Percentiles rank a stretch among this genome's conserved stretches.
Evolutionary conservation across 2,888 invertebrate species (phyloP).

Genomic region (Aleiodes testaceus): DNA sequence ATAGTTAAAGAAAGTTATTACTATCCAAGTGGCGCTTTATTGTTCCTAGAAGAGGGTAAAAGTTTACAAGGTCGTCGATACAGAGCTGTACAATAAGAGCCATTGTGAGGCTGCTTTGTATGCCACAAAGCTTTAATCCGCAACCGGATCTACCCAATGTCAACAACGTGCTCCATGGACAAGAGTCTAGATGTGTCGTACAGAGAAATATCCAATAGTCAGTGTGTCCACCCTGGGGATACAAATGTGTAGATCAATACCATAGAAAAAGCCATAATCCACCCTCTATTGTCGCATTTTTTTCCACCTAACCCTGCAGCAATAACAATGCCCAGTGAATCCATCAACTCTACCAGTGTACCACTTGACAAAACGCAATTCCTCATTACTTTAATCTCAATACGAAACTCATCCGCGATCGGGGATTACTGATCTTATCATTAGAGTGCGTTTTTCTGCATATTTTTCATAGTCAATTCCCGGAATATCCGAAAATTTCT

Average conservation of each 20-base stretch:
- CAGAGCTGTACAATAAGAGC: slow-evolving; percentile 39
- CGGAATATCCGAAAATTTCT: too few species aligned
- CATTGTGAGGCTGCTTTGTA: slow-evolving; percentile 66
- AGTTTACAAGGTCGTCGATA: slow-evolving; percentile 61
- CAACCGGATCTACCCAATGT: slow-evolving; percentile 70
- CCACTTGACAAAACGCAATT: too few species aligned
- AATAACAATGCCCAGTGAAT: slow-evolving; percentile 53
- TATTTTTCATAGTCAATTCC: too few species aligned
- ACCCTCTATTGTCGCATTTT: slow-evolving; percentile 53
- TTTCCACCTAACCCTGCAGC: slow-evolving; percentile 57
- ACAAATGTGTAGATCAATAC: slow-evolving; percentile 14
- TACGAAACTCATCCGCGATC: slow-evolving; percentile 2
- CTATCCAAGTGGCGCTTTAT: too few species aligned
- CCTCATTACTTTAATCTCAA: slow-evolving; percentile 16
- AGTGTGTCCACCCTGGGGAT: slow-evolving; percentile 25
- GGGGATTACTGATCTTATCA: slow-evolving; percentile 25
- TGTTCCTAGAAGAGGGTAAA: background rate
- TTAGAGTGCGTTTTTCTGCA: too few species aligned
- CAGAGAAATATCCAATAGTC: background rate
- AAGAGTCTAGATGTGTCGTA: background rate
- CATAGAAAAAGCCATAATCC: slow-evolving; percentile 62
- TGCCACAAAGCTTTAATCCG: slow-evolving; percentile 71
- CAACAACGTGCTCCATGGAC: slow-evolving; percentile 60
- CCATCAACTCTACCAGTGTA: too few species aligned
- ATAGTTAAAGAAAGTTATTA: too few species aligned